These are phyloP conservation scores for Pithys albifrons DNA, from an alignment of 2,113 vertebrate species.

Conservation along the genomic window DNA sequence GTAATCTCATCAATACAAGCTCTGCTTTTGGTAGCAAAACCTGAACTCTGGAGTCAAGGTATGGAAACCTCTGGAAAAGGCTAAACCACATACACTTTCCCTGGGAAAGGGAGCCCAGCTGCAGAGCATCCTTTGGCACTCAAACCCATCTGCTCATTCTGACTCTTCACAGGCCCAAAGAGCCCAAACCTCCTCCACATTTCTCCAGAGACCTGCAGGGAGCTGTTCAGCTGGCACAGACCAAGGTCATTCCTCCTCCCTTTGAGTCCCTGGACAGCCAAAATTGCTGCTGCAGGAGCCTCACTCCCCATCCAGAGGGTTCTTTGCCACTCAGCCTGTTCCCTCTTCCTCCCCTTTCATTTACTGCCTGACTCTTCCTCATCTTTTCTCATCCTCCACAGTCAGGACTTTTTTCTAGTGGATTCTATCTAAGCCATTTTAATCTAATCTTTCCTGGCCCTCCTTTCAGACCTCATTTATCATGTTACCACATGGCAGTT, in stretches of 20 bases:
- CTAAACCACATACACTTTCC: neutral
- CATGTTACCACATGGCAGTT: neutral
- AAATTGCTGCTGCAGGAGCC: neutral
- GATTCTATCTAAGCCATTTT: neutral
- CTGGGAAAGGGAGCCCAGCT: neutral
- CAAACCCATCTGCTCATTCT: neutral
- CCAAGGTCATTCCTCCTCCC: neutral
- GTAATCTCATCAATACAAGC: neutral
- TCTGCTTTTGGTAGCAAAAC: neutral
- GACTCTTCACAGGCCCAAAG: neutral
- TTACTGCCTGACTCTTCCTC: neutral
- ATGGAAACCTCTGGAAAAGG: neutral
- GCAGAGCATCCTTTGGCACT: neutral
- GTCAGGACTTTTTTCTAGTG: neutral
- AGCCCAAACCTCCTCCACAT: neutral
- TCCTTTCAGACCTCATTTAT: conserved; percentile 40
- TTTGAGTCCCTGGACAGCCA: neutral
- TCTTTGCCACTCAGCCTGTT: neutral
- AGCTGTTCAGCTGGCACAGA: neutral
- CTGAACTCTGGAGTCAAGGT: neutral
- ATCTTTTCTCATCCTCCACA: neutral
- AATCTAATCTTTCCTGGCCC: conserved; percentile 4
- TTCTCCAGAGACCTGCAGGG: neutral
- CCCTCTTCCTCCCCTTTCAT: neutral
- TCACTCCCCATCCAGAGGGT: neutral